Conservation (phyloP, 2,113 vertebrate genomes). For the Arizona elegans region DNA sequence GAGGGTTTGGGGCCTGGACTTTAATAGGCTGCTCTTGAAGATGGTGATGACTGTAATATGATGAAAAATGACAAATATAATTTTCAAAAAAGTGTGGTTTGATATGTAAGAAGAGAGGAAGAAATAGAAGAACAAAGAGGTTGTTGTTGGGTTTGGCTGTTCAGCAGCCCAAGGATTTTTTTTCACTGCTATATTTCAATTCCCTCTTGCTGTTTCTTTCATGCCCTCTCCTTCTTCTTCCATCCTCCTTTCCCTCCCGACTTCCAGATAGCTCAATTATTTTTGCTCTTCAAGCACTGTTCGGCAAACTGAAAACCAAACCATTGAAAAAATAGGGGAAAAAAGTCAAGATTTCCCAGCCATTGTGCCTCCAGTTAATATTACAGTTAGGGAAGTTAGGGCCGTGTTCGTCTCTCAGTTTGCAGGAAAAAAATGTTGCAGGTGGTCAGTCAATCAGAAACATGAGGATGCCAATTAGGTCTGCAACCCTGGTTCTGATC, state of each 20-base stretch:
- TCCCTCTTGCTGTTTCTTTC: neutral
- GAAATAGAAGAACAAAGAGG: conserved; percentile 21
- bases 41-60: neutral
- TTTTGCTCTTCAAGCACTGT: neutral
- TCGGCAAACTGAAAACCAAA: neutral
- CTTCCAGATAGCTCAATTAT: neutral
- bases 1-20: neutral
- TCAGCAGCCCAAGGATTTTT: neutral
- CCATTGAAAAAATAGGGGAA: neutral
- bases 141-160: conserved; percentile 2
- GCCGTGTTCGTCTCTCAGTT: neutral
- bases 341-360: neutral
- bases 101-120: conserved; percentile 21
- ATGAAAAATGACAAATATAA: conserved; percentile 26
- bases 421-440: neutral
- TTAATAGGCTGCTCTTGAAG: conserved; percentile 1
- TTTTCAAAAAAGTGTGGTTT: conserved; percentile 30
- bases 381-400: neutral
- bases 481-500: conserved; percentile 3
- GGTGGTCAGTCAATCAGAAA: neutral
- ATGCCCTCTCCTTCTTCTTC: neutral
- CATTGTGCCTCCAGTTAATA: neutral
- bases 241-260: neutral
- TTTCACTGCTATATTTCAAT: neutral
- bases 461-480: neutral